A percentile compares a stretch with the other conserved stretches of the same genome.
phyloP scores from a whole-genome alignment of 1,140 invertebrate genomes.

The Laodelphax striatellus region DNA sequence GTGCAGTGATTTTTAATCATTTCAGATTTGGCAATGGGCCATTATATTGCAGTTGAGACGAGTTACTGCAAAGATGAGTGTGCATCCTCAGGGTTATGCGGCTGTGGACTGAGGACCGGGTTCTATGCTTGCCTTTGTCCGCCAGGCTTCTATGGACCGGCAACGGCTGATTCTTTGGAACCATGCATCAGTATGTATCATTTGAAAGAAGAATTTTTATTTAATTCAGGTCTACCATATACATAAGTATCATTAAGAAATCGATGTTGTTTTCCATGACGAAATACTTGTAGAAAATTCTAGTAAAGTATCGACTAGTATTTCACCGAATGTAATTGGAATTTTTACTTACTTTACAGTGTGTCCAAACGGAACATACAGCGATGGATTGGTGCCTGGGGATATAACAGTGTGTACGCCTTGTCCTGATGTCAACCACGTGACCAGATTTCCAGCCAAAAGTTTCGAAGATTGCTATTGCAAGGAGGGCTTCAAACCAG shows the following conservation, averaged over 20 bases:
- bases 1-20: slow-evolving; percentile 8
- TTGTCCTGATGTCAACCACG: slow-evolving; percentile 53
- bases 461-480: slow-evolving; percentile 44
- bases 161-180: slow-evolving; percentile 33
- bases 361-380: slow-evolving; percentile 39
- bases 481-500: slow-evolving; percentile 35
- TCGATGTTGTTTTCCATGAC: too few species aligned
- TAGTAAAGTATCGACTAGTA: too few species aligned
- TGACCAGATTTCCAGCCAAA: slow-evolving; percentile 34
- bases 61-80: slow-evolving; percentile 46
- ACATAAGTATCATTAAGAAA: too few species aligned
- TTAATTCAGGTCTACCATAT: too few species aligned
- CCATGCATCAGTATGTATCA: slow-evolving; percentile 45
- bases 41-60: slow-evolving; percentile 38
- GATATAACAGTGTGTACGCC: slow-evolving; percentile 42
- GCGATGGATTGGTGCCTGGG: slow-evolving; percentile 32
- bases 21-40: slow-evolving; percentile 48
- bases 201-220: background rate
- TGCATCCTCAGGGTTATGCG: slow-evolving; percentile 45
- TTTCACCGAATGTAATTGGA: too few species aligned
- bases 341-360: slow-evolving; percentile 23
- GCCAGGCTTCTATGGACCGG: slow-evolving; percentile 52
- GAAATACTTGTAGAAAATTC: too few species aligned
- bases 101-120: slow-evolving; percentile 53
- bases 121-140: slow-evolving; percentile 55